These are phyloP conservation scores for Rallus crepitans DNA, from an alignment of 2,797 vertebrate species.

Conservation along the genomic window DNA sequence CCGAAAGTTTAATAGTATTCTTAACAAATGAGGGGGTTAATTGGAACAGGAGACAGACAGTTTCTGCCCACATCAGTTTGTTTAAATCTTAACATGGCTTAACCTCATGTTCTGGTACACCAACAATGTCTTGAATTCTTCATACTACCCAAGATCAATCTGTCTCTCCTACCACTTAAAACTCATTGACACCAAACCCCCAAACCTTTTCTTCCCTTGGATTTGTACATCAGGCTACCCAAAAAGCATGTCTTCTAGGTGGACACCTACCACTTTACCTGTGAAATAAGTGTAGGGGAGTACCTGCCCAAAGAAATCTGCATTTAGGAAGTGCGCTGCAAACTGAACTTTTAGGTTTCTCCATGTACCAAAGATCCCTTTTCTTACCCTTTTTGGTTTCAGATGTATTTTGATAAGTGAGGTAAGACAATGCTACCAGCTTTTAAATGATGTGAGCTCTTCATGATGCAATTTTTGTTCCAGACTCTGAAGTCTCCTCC, in stretches of 20 bases:
- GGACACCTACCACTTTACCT: not conserved
- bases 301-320: not conserved
- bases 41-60: not conserved
- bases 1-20: not conserved
- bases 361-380: not conserved
- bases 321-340: not conserved
- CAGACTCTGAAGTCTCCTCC: not conserved
- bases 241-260: not conserved
- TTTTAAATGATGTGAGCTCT: not conserved
- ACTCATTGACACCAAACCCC: not conserved
- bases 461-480: constrained; percentile 26
- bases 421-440: not conserved
- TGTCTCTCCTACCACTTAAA: not conserved
- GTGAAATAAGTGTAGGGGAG: not conserved
- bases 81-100: not conserved
- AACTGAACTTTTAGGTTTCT: not conserved
- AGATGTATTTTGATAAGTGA: not conserved
- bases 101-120: not conserved
- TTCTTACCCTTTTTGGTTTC: not conserved
- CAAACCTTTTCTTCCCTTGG: not conserved
- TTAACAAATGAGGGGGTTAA: not conserved
- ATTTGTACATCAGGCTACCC: not conserved
- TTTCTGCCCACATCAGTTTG: not conserved
- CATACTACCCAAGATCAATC: not conserved
- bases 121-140: not conserved